A percentile compares a stretch with the other conserved stretches of the same genome.
Evolutionary conservation across 2,113 vertebrate species (phyloP).

Genomic region (Tautogolabrus adspersus): DNA sequence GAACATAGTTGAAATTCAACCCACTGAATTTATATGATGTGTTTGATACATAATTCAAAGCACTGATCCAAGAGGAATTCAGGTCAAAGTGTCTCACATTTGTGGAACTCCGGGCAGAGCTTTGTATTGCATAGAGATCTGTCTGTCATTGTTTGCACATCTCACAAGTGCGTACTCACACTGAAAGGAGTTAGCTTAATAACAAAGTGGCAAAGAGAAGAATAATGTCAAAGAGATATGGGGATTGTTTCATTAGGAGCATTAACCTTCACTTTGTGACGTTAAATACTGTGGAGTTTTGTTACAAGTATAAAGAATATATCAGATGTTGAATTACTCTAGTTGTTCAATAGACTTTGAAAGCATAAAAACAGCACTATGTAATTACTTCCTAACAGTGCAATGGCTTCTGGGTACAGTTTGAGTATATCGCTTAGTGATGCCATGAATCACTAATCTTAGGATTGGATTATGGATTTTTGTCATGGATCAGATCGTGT

Average conservation of each 20-base stretch:
- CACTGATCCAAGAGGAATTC: background rate
- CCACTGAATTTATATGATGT: background rate
- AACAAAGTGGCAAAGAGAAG: no score
- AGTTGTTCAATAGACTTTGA: slow-evolving; percentile 24
- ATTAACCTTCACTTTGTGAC: background rate
- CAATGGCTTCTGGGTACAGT: slow-evolving; percentile 33
- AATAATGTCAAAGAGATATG: no score
- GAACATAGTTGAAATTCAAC: background rate
- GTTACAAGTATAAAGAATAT: background rate
- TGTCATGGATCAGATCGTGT: no score
- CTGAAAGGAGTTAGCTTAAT: background rate
- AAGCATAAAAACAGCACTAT: slow-evolving; percentile 4
- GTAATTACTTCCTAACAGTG: slow-evolving; percentile 23
- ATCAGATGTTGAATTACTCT: slow-evolving; percentile 13
- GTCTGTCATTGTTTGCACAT: background rate
- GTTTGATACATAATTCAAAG: slow-evolving; percentile 16
- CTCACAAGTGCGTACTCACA: background rate
- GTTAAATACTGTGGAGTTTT: background rate
- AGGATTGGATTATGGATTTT: no score
- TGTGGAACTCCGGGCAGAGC: background rate
- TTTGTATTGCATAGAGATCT: background rate
- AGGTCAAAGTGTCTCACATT: background rate
- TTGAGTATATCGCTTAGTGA: slow-evolving; percentile 18
- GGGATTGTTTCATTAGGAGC: background rate
- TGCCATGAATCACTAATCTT: no score